A percentile compares a stretch with the other conserved stretches of the same genome.
These are phyloP conservation scores for Taurulus bubalis DNA, from an alignment of 2,113 vertebrate species.

Conservation along the genomic window DNA sequence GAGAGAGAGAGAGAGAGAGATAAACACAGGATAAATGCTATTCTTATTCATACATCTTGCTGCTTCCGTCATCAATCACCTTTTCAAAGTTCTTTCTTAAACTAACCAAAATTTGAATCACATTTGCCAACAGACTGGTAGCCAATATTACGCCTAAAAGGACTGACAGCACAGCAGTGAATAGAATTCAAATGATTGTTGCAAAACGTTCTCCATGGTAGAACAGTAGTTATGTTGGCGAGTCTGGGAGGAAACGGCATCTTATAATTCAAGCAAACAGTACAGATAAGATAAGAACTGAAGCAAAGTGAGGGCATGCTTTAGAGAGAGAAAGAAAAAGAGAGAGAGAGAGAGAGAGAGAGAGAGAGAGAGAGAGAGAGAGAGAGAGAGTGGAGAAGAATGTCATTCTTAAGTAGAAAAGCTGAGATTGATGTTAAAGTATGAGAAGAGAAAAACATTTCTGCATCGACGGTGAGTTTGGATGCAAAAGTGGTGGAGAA, in stretches of 20 bases:
- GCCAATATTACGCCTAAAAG: constrained; percentile 14
- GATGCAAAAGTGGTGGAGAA: background rate
- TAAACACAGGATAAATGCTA: constrained; percentile 31
- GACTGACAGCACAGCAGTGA: constrained; percentile 16
- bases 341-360: background rate
- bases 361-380: background rate
- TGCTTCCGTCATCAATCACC: constrained; percentile 47
- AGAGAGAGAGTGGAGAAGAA: background rate
- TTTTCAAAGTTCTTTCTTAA: constrained; percentile 23
- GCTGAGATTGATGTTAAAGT: constrained; percentile 30
- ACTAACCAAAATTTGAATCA: constrained; percentile 28
- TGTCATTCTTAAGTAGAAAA: constrained; percentile 24
- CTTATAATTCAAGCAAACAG: constrained; percentile 44
- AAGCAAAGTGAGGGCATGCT: constrained; percentile 33
- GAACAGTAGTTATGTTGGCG: constrained; percentile 25
- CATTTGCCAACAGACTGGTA: constrained; percentile 3
- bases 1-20: background rate
- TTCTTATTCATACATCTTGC: constrained; percentile 47
- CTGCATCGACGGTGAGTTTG: constrained; percentile 12
- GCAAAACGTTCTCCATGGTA: constrained; percentile 19
- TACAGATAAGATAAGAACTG: constrained; percentile 49
- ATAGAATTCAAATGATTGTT: constrained; percentile 43
- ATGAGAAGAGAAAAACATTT: constrained; percentile 40
- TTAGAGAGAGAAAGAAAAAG: constrained; percentile 3
- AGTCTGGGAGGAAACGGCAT: constrained; percentile 29